Conservation (phyloP, 2,797 vertebrate genomes). For the Enteromius radiatus region DNA sequence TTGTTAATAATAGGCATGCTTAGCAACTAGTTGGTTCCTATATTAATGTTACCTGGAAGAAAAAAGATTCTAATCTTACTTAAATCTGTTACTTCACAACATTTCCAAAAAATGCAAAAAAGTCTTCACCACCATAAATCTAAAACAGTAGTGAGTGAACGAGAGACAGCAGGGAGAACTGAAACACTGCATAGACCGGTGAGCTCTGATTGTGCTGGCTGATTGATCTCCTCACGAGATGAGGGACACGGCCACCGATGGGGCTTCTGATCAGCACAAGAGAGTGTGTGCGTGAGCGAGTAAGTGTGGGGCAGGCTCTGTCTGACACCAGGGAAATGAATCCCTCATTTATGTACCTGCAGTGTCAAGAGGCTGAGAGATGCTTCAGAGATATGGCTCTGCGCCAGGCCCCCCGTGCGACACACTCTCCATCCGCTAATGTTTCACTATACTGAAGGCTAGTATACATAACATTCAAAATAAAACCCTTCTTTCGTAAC, state of each 20-base stretch:
- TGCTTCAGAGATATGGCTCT: conserved; percentile 37
- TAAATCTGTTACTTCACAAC: neutral
- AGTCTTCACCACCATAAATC: neutral
- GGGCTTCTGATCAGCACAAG: conserved; percentile 32
- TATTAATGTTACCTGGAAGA: neutral
- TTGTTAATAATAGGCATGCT: neutral
- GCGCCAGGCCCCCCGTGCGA: conserved; percentile 33
- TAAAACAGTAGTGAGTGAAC: neutral
- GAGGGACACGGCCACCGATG: conserved; percentile 36
- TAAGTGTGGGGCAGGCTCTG: conserved; percentile 30
- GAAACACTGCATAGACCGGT: conserved; percentile 15
- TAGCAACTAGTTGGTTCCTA: neutral
- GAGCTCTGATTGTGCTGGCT: conserved; percentile 18
- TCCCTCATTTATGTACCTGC: conserved; percentile 56
- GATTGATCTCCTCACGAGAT: conserved; percentile 56
- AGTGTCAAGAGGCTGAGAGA: conserved; percentile 56
- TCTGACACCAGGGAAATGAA: conserved; percentile 55
- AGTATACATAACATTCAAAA: neutral
- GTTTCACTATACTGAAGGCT: conserved; percentile 2
- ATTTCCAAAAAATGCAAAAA: neutral
- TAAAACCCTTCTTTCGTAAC: neutral
- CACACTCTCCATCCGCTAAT: neutral
- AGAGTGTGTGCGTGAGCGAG: conserved; percentile 32
- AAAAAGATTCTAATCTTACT: too few relatives aligned
- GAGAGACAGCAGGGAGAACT: neutral